These are phyloP conservation scores for Ibidorhyncha struthersii DNA, from an alignment of 2,113 vertebrate species.

Conservation along the genomic window DNA sequence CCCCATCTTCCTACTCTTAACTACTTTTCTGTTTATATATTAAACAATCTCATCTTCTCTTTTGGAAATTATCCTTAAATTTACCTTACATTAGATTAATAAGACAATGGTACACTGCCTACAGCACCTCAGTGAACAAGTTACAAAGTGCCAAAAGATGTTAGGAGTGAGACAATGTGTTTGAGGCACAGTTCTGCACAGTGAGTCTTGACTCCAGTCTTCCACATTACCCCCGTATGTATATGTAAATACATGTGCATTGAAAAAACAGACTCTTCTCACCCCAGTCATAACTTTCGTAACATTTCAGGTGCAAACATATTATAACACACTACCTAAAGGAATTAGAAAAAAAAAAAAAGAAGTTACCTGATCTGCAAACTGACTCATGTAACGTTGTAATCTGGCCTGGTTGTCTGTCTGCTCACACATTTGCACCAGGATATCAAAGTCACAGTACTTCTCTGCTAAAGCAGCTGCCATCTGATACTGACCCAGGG, in stretches of 20 bases:
- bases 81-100: background rate
- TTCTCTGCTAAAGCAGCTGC: slow-evolving; percentile 93
- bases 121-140: background rate
- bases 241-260: fast-evolving
- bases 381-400: slow-evolving; percentile 94
- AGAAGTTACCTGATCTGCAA: slow-evolving; percentile 87
- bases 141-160: background rate
- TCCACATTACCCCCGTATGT: fast-evolving
- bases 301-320: background rate
- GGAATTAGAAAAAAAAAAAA: background rate
- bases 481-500: slow-evolving; percentile 90
- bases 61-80: background rate
- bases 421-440: slow-evolving; percentile 95
- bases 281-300: background rate
- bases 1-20: background rate
- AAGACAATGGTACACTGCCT: background rate
- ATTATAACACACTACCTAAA: background rate
- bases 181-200: background rate
- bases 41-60: background rate
- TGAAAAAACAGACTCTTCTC: background rate
- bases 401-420: slow-evolving; percentile 92
- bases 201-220: background rate
- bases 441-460: slow-evolving; percentile 96
- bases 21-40: background rate
- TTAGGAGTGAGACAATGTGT: background rate